Base-by-base conservation (phyloP, 2,888 invertebrate species). In the Zaprionus bogoriensis region DNA sequence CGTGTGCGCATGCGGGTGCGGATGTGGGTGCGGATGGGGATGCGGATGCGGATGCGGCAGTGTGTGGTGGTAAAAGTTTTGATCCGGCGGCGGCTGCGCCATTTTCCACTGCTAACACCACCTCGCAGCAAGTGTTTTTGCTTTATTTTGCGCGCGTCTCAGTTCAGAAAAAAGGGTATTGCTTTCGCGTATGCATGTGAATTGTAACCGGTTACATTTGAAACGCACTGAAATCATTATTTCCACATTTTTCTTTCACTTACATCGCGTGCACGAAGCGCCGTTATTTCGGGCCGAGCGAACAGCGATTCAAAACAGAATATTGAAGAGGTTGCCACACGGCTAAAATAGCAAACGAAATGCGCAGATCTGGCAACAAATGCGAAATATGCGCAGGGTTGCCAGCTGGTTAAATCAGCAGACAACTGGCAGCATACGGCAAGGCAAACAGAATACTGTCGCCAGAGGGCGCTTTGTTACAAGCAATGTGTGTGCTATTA, bases 61-160 rank as follows among this genome's bases (percentile, higher is more conserved):
- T 28, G 77, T 61, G 53, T 76, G 84, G 63, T 80, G 83, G 45
- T 83, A 87, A 71, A 74, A 83, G 44, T 88, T 87, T 57, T 87
- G 83, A 67, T 87, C 80, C 42, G 85, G 83, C 68, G 87, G 83
- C 83, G 73, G 79, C 68, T 84, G 87, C 83, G 86, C 87, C 87
- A 87, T 87, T 78, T 87, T 85, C 75, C 67, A 55, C 59, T 65
- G 61, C 47, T 52, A 42, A 28, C 58, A 44, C 58, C 75, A 63
- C 59, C 48, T 58, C 41, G 48, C 66, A 47, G 42, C 47, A 41
- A 52, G 39, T 47, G 30, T 44, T 55, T 46, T 32, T 46, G 22
- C 38, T 42, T 58, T 46, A 5, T 58, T 52, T 63, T 65, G 19
- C 30, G 52, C 63, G 38, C 52, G 47, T 57, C 67, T 62, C 38